Evolutionary conservation across 2,797 vertebrate species (phyloP).

Genomic region (Falco columbarius): DNA sequence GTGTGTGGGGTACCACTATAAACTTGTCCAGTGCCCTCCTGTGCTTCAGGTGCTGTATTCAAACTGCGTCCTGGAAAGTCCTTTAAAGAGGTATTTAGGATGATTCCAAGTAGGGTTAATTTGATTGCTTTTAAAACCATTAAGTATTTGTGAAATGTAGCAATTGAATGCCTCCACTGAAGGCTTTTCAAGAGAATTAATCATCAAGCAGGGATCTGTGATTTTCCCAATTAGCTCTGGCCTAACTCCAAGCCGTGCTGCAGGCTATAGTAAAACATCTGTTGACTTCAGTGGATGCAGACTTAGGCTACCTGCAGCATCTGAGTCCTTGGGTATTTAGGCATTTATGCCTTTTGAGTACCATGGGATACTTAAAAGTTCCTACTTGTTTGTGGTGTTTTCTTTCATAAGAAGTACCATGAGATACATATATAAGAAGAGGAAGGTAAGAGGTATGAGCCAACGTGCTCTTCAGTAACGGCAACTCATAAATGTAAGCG

Average conservation of each 20-base stretch:
- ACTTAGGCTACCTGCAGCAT: not conserved
- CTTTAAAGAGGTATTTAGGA: not conserved
- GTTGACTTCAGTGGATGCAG: not conserved
- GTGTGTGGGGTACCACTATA: too few species aligned
- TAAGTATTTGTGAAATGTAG: not conserved
- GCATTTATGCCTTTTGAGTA: not conserved
- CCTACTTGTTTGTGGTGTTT: not conserved
- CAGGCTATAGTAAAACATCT: not conserved
- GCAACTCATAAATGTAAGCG: not conserved
- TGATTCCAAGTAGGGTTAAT: not conserved
- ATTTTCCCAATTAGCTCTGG: not conserved
- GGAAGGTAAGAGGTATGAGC: not conserved
- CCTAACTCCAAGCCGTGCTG: not conserved
- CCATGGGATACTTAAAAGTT: not conserved
- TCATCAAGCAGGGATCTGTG: not conserved
- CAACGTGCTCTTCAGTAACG: fast-evolving
- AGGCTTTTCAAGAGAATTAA: not conserved
- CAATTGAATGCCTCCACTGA: not conserved
- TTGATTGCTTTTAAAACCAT: not conserved
- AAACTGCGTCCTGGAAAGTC: not conserved
- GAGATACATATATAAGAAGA: fast-evolving
- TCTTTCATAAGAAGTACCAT: not conserved
- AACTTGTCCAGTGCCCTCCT: not conserved
- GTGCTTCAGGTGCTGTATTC: not conserved
- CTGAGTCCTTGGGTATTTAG: not conserved